phyloP scores from a whole-genome alignment of 2,113 vertebrate species.

The Silurus glanis region DNA sequence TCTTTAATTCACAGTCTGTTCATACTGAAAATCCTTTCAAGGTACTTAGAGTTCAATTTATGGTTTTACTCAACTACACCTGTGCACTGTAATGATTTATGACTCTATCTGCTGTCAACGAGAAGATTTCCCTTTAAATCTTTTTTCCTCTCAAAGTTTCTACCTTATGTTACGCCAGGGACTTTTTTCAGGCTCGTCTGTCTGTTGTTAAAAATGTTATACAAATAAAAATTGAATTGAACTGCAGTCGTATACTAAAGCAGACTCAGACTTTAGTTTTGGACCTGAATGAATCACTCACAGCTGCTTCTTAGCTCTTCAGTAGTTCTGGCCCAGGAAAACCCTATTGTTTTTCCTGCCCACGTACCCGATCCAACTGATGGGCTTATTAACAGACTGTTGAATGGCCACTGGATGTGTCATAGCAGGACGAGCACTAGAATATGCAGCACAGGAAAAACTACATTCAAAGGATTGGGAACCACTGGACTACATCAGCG shows the following conservation, averaged over 20 bases:
- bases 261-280: neutral
- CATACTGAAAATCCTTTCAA: neutral
- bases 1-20: neutral
- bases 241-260: neutral
- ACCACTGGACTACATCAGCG: slow-evolving; percentile 18
- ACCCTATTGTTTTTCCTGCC: neutral
- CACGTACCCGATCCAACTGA: neutral
- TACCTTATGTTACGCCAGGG: neutral
- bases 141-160: neutral
- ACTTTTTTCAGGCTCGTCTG: neutral
- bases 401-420: neutral
- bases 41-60: neutral
- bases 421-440: no score
- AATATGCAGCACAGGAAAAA: neutral
- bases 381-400: neutral
- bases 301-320: neutral
- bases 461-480: neutral
- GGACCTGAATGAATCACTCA: neutral
- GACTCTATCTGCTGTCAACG: neutral
- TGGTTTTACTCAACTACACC: neutral
- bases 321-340: neutral
- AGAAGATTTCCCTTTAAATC: neutral
- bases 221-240: neutral
- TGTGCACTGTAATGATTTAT: neutral
- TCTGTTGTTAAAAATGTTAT: neutral